Evolutionary conservation across 2,113 vertebrate species (phyloP).

Genomic region (Climacteris rufus): DNA sequence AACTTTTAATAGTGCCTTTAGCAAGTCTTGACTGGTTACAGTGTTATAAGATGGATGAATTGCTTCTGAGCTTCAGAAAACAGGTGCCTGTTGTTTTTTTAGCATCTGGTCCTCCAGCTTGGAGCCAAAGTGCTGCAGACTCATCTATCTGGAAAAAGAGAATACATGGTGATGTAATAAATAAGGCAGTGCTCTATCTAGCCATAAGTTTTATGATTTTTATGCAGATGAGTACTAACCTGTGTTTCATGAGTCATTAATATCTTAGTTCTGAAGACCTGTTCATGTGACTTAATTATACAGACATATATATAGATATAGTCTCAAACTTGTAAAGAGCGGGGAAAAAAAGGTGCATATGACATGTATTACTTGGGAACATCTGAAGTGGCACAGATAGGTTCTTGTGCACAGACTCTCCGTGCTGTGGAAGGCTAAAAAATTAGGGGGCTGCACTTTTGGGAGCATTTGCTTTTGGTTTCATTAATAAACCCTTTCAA

Average conservation of each 20-base stretch:
- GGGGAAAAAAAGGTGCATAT: fast-evolving
- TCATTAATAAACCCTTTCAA: background rate
- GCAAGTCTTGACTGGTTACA: background rate
- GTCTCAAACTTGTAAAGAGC: background rate
- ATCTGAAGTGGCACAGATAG: background rate
- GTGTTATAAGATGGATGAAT: background rate
- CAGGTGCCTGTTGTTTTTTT: background rate
- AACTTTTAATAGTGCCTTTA: background rate
- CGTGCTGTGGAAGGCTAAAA: background rate
- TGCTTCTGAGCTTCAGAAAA: background rate
- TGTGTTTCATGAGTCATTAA: background rate
- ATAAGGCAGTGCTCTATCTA: background rate
- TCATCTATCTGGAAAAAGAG: background rate
- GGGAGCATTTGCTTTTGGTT: background rate
- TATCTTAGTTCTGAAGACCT: background rate
- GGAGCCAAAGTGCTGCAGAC: background rate
- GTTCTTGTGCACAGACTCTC: background rate
- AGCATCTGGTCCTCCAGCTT: background rate
- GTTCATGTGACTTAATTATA: background rate
- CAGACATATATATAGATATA: background rate
- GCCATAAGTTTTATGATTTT: background rate
- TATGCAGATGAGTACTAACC: background rate
- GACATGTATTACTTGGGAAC: background rate
- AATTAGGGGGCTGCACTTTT: background rate
- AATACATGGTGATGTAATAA: background rate